These are phyloP conservation scores for Drymonia ruficornis DNA, from an alignment of 2,888 invertebrate genomes.

Conservation along the genomic window DNA sequence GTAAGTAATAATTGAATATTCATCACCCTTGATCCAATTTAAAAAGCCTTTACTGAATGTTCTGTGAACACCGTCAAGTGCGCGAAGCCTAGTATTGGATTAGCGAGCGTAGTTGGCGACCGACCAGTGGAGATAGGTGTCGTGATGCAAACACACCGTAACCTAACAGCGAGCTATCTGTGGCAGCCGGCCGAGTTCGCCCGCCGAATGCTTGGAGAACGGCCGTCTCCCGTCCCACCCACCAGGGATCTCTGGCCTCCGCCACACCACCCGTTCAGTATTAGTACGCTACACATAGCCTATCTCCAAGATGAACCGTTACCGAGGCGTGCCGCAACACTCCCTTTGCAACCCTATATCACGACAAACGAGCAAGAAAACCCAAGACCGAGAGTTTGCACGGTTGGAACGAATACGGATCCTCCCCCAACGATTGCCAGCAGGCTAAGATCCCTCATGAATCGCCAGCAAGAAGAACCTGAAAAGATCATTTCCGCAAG, in stretches of 20 bases:
- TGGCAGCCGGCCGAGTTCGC: slow-evolving; percentile 82
- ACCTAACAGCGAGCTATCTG: slow-evolving; percentile 75
- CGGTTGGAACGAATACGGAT: slow-evolving; percentile 77
- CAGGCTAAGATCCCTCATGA: slow-evolving; percentile 56
- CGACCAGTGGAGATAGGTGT: slow-evolving; percentile 62
- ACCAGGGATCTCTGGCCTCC: slow-evolving; percentile 75
- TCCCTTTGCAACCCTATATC: slow-evolving; percentile 62
- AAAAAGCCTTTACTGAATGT: slow-evolving; percentile 57
- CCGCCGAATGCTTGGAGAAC: slow-evolving; percentile 74
- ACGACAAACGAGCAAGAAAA: slow-evolving; percentile 51
- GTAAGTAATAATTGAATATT: slow-evolving; percentile 58
- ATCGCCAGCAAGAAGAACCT: slow-evolving; percentile 50
- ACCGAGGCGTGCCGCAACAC: slow-evolving; percentile 62
- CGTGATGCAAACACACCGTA: slow-evolving; percentile 79
- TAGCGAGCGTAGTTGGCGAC: slow-evolving; percentile 60
- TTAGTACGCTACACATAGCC: slow-evolving; percentile 76
- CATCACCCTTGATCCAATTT: slow-evolving; percentile 65
- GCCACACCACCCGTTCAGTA: slow-evolving; percentile 70
- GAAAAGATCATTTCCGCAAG: slow-evolving; percentile 36
- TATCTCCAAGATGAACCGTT: slow-evolving; percentile 70
- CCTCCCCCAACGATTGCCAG: slow-evolving; percentile 61
- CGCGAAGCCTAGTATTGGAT: slow-evolving; percentile 75
- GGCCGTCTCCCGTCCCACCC: slow-evolving; percentile 75
- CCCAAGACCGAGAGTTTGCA: slow-evolving; percentile 60
- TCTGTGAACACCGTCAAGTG: slow-evolving; percentile 74